Evolutionary conservation across 2,888 invertebrate genomes (phyloP).

Genomic region (Bedellia somnulentella): DNA sequence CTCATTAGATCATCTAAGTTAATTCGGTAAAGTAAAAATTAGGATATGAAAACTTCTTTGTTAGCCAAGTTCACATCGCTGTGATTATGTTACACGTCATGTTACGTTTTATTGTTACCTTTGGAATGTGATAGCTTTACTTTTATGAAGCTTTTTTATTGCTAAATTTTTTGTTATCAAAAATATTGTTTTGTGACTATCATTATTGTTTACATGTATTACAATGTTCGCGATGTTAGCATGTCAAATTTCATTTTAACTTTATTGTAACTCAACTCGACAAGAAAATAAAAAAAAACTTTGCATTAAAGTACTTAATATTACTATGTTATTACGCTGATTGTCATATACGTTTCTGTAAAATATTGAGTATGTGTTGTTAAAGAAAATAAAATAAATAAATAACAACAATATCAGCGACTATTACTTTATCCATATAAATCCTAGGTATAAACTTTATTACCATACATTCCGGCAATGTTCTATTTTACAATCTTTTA

Average conservation of each 20-base stretch:
- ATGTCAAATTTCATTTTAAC: too few species aligned
- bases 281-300: conserved; percentile 18
- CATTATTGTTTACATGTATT: too few species aligned
- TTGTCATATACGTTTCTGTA: conserved; percentile 63
- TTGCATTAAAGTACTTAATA: conserved; percentile 51
- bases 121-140: conserved; percentile 46
- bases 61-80: conserved; percentile 58
- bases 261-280: too few species aligned
- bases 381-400: conserved; percentile 61
- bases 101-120: conserved; percentile 54
- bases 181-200: too few species aligned
- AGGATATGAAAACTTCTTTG: conserved; percentile 50
- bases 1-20: conserved; percentile 58
- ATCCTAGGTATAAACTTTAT: too few species aligned
- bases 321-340: conserved; percentile 56
- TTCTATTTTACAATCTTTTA: too few species aligned
- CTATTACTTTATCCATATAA: too few species aligned
- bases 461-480: too few species aligned
- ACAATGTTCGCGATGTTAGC: too few species aligned
- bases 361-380: conserved; percentile 64
- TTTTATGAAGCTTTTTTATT: too few species aligned
- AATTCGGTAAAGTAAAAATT: conserved; percentile 56
- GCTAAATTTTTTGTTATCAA: too few species aligned
- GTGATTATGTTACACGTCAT: conserved; percentile 58
- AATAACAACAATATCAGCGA: conserved; percentile 43